Percentiles rank a stretch among this genome's conserved stretches.
Conservation (phyloP, 2,797 vertebrate species). For the Enteromius thamalakanensis region DNA sequence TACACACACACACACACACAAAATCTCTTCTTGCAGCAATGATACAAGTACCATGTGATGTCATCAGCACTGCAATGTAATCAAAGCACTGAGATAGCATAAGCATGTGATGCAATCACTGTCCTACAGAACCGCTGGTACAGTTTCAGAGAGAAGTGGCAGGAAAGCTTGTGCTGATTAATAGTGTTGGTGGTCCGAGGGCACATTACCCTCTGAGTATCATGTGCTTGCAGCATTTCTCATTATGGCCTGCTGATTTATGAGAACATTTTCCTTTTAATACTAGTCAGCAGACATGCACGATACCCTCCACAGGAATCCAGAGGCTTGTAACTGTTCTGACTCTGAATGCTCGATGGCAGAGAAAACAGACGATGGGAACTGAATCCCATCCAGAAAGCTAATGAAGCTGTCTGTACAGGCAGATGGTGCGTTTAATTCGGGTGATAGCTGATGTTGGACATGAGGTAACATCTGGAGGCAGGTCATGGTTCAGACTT, state of each 20-base stretch:
- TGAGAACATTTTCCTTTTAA: background rate
- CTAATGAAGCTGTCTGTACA: slow-evolving; percentile 29
- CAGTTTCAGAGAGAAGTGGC: background rate
- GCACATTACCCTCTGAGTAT: background rate
- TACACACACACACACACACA: background rate
- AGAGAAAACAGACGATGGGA: background rate
- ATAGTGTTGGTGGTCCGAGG: background rate
- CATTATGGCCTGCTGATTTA: background rate
- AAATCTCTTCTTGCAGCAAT: background rate
- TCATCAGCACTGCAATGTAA: background rate
- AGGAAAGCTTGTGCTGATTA: background rate
- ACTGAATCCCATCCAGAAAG: slow-evolving; percentile 26
- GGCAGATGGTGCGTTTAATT: slow-evolving; percentile 32
- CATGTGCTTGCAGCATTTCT: background rate
- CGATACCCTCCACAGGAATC: background rate
- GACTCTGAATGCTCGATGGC: background rate
- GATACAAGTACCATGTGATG: background rate
- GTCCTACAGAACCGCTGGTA: background rate
- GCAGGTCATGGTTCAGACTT: background rate
- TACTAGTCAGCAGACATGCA: slow-evolving; percentile 2
- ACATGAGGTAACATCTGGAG: slow-evolving; percentile 40
- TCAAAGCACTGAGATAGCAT: background rate
- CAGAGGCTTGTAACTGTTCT: background rate
- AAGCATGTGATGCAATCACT: background rate
- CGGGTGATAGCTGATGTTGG: slow-evolving; percentile 26